Conservation (phyloP, 2,113 vertebrate species). For the Coregonus clupeaformis region DNA sequence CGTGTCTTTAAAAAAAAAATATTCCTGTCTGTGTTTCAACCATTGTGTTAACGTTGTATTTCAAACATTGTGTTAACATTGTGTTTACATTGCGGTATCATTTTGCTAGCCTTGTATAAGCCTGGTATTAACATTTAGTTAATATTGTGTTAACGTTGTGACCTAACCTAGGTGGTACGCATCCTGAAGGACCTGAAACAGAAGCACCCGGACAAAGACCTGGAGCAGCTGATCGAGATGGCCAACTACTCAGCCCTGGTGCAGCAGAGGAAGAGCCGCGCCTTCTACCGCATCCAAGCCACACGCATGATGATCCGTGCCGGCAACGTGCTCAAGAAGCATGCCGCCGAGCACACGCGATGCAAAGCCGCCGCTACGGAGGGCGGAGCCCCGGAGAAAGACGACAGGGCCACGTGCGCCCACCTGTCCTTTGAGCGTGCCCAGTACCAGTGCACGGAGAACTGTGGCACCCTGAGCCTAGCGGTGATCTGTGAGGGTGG, state of each 20-base stretch:
- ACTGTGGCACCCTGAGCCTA: slow-evolving; percentile 82
- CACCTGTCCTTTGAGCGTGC: slow-evolving; percentile 85
- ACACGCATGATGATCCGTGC: slow-evolving; percentile 90
- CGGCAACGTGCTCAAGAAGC: slow-evolving; percentile 86
- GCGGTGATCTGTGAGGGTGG: slow-evolving; percentile 77
- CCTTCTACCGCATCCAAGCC: slow-evolving; percentile 92
- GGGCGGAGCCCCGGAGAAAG: not conserved
- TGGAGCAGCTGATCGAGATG: slow-evolving; percentile 90
- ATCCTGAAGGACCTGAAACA: slow-evolving; percentile 90
- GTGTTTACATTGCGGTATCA: too few species aligned
- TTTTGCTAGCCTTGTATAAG: too few species aligned
- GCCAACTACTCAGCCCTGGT: slow-evolving; percentile 88
- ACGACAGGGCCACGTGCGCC: slow-evolving; percentile 72
- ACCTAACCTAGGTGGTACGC: slow-evolving; percentile 73
- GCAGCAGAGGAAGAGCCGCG: slow-evolving; percentile 91
- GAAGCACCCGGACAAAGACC: slow-evolving; percentile 89
- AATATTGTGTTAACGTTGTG: too few species aligned
- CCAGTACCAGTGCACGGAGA: slow-evolving; percentile 90
- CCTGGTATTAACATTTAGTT: too few species aligned
- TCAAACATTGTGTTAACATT: too few species aligned
- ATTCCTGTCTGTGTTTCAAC: too few species aligned
- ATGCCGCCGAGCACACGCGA: slow-evolving; percentile 77
- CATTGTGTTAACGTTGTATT: too few species aligned
- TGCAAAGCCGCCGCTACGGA: slow-evolving; percentile 23
- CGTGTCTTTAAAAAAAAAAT: too few species aligned